Evolutionary conservation across 2,797 vertebrate species (phyloP).

Genomic region (Scleropages formosus): DNA sequence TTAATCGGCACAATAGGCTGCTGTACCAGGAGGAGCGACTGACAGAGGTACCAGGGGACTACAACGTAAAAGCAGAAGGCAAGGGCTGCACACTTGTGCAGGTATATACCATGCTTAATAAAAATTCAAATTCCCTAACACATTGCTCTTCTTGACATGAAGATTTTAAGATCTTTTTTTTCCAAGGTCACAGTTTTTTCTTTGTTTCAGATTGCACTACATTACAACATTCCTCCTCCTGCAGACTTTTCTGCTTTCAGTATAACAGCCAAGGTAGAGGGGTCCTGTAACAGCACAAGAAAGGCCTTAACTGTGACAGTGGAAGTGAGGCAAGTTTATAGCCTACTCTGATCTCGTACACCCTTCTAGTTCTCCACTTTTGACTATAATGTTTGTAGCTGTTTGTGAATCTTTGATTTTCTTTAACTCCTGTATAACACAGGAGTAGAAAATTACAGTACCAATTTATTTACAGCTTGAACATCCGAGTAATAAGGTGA

Average conservation of each 20-base stretch:
- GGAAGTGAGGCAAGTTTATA: conserved; percentile 53
- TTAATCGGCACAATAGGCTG: conserved; percentile 73
- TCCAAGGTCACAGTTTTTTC: not conserved
- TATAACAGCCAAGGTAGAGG: conserved; percentile 41
- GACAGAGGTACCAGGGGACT: conserved; percentile 59
- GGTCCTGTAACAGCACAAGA: conserved; percentile 44
- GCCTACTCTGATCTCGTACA: not conserved
- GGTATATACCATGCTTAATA: conserved; percentile 57
- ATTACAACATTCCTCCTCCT: conserved; percentile 70
- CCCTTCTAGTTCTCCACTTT: not conserved
- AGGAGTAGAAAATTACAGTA: no score
- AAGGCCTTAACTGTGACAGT: conserved; percentile 48
- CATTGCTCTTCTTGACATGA: not conserved
- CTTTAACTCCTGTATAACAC: no score
- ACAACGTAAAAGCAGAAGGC: conserved; percentile 64
- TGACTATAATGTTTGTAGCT: no score
- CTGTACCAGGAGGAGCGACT: conserved; percentile 74
- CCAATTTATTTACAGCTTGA: no score
- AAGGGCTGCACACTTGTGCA: conserved; percentile 73
- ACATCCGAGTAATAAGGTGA: not conserved
- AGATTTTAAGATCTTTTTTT: not conserved
- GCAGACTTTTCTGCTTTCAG: conserved; percentile 58
- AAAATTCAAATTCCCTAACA: not conserved
- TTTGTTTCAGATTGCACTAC: conserved; percentile 59
- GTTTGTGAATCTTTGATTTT: no score